Percentiles rank a stretch among this genome's conserved stretches.
Evolutionary conservation across 37 sponge, comb jelly and placozoan species (phyloP).

Genomic region (Oscarella lobularis): DNA sequence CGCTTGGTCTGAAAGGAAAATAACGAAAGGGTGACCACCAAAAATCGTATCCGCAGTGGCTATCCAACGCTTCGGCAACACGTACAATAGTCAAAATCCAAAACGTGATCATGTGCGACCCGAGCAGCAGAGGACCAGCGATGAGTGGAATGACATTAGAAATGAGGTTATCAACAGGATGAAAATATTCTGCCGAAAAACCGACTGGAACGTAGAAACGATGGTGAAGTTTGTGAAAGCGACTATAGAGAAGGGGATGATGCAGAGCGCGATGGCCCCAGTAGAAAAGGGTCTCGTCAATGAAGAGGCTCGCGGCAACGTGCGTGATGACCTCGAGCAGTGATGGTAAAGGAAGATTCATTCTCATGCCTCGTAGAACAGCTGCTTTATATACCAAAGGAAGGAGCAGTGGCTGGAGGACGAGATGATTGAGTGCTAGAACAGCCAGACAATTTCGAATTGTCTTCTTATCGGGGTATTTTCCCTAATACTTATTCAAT

Average conservation of each 20-base stretch:
- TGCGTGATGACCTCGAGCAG: too few relatives aligned
- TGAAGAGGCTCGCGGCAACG: constrained; percentile 14
- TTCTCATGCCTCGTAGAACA: background rate
- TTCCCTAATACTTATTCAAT: background rate
- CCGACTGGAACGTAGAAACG: constrained; percentile 18
- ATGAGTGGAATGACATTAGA: constrained; percentile 14
- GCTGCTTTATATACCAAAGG: background rate
- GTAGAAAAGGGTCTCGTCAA: constrained; percentile 41
- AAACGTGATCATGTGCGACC: too few relatives aligned
- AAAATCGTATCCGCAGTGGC: constrained; percentile 45
- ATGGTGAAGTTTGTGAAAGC: constrained; percentile 49
- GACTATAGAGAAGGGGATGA: constrained; percentile 36
- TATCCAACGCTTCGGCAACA: constrained; percentile 21
- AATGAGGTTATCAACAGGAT: constrained; percentile 27
- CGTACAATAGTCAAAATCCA: constrained; percentile 33
- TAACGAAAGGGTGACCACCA: too few relatives aligned
- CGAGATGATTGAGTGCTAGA: constrained; percentile 12
- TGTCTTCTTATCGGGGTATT: constrained; percentile 9
- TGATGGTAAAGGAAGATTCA: background rate
- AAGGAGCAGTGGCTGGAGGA: background rate
- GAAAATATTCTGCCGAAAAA: constrained; percentile 22
- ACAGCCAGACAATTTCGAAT: constrained; percentile 4
- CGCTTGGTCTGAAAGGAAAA: constrained; percentile 60
- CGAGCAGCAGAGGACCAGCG: constrained; percentile 28
- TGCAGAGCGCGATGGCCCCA: constrained; percentile 45